Evolutionary conservation across 2,888 invertebrate species (phyloP).

Genomic region (Ornithoptera priamus): DNA sequence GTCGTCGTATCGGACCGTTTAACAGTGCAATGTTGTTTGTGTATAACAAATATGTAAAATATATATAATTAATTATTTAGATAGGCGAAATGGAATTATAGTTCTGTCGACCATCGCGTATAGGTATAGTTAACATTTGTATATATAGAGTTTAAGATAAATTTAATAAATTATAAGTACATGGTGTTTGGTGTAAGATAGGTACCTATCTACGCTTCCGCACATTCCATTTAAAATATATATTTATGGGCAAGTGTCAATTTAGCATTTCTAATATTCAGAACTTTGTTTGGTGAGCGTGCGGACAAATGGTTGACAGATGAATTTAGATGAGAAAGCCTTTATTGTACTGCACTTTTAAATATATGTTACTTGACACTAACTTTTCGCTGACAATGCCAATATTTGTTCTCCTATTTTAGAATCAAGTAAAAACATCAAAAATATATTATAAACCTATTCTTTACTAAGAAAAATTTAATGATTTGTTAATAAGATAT

Average conservation of each 20-base stretch:
- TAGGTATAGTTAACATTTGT: conserved; percentile 69
- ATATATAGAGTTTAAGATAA: conserved; percentile 67
- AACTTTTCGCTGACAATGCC: conserved; percentile 5
- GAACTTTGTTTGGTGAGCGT: conserved; percentile 53
- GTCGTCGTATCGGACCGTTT: conserved; percentile 65
- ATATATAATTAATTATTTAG: conserved; percentile 59
- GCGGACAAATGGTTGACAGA: conserved; percentile 21
- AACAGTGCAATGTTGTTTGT: conserved; percentile 74
- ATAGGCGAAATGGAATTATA: conserved; percentile 75
- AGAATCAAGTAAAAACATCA: not conserved
- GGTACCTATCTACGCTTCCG: conserved; percentile 76
- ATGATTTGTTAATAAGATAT: not conserved
- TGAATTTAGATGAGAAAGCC: not conserved
- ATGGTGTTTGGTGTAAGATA: conserved; percentile 77
- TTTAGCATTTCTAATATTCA: conserved; percentile 59
- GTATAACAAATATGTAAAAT: conserved; percentile 70
- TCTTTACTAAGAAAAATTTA: not conserved
- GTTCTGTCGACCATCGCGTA: conserved; percentile 72
- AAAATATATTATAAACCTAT: not conserved
- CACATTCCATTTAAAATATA: conserved; percentile 69
- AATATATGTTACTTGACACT: not conserved
- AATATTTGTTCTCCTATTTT: conserved; percentile 11
- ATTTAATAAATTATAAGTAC: conserved; percentile 56
- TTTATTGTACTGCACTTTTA: conserved; percentile 11
- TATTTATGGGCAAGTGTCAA: conserved; percentile 76